Evolutionary conservation across 53 echinoderm and acorn worm species (phyloP), one percentile per base, ranked within the genome.

Genomic region (Echinarachnius parma): DNA sequence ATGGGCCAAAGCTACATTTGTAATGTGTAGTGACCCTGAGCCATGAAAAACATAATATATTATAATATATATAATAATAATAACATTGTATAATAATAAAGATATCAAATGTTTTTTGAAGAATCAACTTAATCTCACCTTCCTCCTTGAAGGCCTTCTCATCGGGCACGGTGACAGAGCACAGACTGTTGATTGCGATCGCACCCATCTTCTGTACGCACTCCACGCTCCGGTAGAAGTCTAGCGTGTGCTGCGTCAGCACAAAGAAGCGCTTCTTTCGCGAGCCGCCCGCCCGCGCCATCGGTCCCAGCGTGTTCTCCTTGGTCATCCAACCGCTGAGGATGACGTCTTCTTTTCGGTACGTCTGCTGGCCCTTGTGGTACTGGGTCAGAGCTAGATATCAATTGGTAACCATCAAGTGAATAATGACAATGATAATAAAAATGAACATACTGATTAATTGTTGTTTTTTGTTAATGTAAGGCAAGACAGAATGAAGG

Each of bases 221-320:
- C 46, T 96, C 96, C 30, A 91, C 66, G 32, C 88, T 92, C 36
- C 84, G 84, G 77, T 96, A 96, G 66, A 82, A 84, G 71, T 96
- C 96, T 63, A 96, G 29, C 23, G 96, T 87, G 79, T 92, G 87
- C 28, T 83, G 80, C 10, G 96, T 96, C 49, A 96, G 84, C 21
- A 91, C 85, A 31, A 96, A 96, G 85, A 86, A 96, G 31, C 96
- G 86, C 75, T 96, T 96, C 83, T 96, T 96, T 16, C 90, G 74
- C n/a, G 76, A 64, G 46, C 82, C 79, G 4, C 82, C 88, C 4
- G 87, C 75, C 34, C 87, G 60, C n/a, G 88, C 82, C 21, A 96
- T 76, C 15, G 93, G 80, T 10, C 96, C 96, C 1, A 76, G 76
- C 34, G 87, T 75, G 52, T 81, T 66, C 64, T 96, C 96, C 76